Conservation (phyloP, 2,113 vertebrate genomes). For the Emydura subglobosa region DNA sequence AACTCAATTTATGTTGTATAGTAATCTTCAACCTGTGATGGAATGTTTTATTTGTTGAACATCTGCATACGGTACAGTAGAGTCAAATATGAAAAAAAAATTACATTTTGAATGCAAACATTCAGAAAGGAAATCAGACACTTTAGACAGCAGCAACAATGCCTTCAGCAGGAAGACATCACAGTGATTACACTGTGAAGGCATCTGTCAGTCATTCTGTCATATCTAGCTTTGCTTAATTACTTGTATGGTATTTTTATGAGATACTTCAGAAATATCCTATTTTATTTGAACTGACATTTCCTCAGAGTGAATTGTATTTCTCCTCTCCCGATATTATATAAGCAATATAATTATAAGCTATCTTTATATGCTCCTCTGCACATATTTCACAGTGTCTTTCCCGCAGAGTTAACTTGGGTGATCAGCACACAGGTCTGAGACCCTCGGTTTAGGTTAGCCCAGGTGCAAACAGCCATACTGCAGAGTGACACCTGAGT, state of each 20-base stretch:
- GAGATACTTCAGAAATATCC: background rate
- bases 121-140: background rate
- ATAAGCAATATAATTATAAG: background rate
- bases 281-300: background rate
- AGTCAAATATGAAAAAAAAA: background rate
- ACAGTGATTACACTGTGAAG: background rate
- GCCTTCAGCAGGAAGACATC: background rate
- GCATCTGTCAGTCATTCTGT: background rate
- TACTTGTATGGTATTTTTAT: background rate
- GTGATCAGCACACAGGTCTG: background rate
- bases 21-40: background rate
- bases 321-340: background rate
- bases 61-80: background rate
- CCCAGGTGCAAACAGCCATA: background rate
- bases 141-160: background rate
- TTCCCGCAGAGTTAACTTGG: background rate
- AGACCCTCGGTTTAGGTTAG: background rate
- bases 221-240: slow-evolving; percentile 21
- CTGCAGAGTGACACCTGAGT: background rate
- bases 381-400: background rate
- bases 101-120: background rate
- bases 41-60: background rate
- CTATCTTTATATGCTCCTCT: background rate
- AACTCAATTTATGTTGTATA: background rate
- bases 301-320: background rate